Conservation (phyloP, 1,140 invertebrate genomes). For the Bradynema listronoti region DNA sequence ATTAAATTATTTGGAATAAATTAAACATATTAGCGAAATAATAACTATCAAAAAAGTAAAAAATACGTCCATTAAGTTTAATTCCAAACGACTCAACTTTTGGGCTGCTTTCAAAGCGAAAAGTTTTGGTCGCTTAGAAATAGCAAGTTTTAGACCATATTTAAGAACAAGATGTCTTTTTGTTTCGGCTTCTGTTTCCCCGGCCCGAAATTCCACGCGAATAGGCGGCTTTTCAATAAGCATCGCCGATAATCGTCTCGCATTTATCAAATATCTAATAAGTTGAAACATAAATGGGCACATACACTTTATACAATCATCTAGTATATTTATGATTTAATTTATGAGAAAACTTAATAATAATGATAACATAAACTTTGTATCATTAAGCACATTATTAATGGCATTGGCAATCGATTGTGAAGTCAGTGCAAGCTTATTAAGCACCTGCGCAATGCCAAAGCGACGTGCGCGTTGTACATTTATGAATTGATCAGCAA, state of each 20-base stretch:
- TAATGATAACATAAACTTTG: too few relatives aligned
- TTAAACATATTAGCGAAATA: slow-evolving; percentile 3
- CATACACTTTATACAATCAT: not conserved
- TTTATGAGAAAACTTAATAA: too few relatives aligned
- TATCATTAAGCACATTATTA: slow-evolving; percentile 33
- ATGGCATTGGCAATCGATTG: slow-evolving; percentile 40
- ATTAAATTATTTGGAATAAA: too few relatives aligned
- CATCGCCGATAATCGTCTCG: slow-evolving; percentile 46
- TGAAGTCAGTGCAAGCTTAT: slow-evolving; percentile 38
- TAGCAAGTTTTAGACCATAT: slow-evolving; percentile 46
- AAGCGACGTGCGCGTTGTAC: slow-evolving; percentile 50
- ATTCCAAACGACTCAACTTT: slow-evolving; percentile 41
- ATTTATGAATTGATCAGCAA: slow-evolving; percentile 57
- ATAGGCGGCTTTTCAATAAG: slow-evolving; percentile 41
- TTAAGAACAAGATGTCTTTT: slow-evolving; percentile 15
- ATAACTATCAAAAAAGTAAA: slow-evolving; percentile 10
- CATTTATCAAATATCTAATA: slow-evolving; percentile 49
- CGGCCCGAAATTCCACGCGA: not conserved
- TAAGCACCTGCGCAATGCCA: slow-evolving; percentile 36
- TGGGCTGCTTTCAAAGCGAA: slow-evolving; percentile 50
- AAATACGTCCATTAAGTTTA: slow-evolving; percentile 37
- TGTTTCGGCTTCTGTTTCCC: not conserved
- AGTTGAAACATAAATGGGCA: slow-evolving; percentile 17
- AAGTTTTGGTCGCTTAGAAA: slow-evolving; percentile 5
- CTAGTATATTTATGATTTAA: not conserved